Evolutionary conservation across 2,888 invertebrate genomes (phyloP).

Genomic region (Eutolmus rufibarbis): DNA sequence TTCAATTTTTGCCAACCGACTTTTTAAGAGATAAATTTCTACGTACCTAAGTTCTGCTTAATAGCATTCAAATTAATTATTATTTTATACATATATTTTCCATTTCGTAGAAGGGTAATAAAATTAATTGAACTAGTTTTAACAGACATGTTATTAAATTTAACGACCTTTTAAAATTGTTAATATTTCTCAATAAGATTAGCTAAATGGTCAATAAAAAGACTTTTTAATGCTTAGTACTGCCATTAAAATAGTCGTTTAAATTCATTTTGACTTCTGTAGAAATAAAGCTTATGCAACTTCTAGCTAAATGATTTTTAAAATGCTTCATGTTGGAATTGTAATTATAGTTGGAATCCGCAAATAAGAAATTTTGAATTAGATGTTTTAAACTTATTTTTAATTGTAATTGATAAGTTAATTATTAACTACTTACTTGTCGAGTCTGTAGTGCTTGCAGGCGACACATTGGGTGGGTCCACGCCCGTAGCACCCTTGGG

Average conservation of each 20-base stretch:
- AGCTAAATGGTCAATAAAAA: not conserved
- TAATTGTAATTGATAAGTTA: slow-evolving; percentile 44
- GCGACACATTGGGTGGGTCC: slow-evolving; percentile 85
- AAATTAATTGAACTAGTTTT: not conserved
- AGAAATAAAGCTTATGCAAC: not conserved
- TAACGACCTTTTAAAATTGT: not conserved
- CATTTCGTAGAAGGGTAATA: not conserved
- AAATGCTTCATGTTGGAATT: not conserved
- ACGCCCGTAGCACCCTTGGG: slow-evolving; percentile 85
- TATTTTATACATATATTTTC: too few species aligned
- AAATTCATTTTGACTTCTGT: not conserved
- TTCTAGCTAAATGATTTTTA: too few species aligned
- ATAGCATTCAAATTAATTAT: too few species aligned
- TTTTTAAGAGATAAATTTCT: too few species aligned
- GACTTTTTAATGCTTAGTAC: not conserved
- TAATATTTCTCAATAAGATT: not conserved
- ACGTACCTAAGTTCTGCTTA: too few species aligned
- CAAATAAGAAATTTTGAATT: not conserved
- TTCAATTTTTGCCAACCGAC: too few species aligned
- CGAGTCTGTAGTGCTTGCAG: slow-evolving; percentile 81
- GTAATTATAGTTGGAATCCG: not conserved
- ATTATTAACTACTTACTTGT: slow-evolving; percentile 70
- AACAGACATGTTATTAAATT: too few species aligned
- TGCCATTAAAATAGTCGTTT: not conserved
- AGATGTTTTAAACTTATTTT: not conserved